Percentiles rank a stretch among this genome's conserved stretches.
These are phyloP conservation scores for Hoplostethus atlanticus DNA, from an alignment of 2,797 vertebrate species.

Conservation along the genomic window DNA sequence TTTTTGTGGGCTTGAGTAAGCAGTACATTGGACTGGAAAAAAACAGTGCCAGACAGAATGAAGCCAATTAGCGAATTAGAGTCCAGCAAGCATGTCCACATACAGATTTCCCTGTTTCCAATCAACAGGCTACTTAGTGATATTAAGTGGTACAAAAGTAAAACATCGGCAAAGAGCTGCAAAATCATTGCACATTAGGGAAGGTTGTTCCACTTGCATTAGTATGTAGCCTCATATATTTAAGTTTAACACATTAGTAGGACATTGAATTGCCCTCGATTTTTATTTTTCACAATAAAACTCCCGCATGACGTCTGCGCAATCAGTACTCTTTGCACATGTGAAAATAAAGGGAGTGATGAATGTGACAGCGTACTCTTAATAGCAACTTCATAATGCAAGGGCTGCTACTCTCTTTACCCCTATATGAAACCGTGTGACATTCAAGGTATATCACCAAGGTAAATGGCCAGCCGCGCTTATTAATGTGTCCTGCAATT, in stretches of 20 bases:
- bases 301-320: not conserved
- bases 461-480: not conserved
- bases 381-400: slow-evolving; percentile 1
- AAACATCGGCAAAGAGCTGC: slow-evolving; percentile 50
- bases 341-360: not conserved
- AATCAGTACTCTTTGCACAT: not conserved
- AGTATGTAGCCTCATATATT: not conserved
- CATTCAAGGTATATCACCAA: not conserved
- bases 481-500: slow-evolving; percentile 5
- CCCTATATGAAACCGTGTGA: not conserved
- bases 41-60: slow-evolving; percentile 17
- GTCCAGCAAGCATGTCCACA: slow-evolving; percentile 33
- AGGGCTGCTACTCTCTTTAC: not conserved
- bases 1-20: slow-evolving; percentile 51
- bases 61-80: slow-evolving; percentile 63
- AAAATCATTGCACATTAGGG: slow-evolving; percentile 20
- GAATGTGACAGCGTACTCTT: not conserved
- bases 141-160: slow-evolving; percentile 44
- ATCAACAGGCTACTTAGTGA: slow-evolving; percentile 53
- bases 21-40: slow-evolving; percentile 39
- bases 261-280: not conserved
- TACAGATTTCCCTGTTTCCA: slow-evolving; percentile 42
- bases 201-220: slow-evolving; percentile 28
- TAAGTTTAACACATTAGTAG: not conserved
- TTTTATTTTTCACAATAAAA: not conserved